Percentiles rank a stretch among this genome's conserved stretches.
Evolutionary conservation across 2,113 vertebrate species (phyloP).

Genomic region (Tinamus guttatus): DNA sequence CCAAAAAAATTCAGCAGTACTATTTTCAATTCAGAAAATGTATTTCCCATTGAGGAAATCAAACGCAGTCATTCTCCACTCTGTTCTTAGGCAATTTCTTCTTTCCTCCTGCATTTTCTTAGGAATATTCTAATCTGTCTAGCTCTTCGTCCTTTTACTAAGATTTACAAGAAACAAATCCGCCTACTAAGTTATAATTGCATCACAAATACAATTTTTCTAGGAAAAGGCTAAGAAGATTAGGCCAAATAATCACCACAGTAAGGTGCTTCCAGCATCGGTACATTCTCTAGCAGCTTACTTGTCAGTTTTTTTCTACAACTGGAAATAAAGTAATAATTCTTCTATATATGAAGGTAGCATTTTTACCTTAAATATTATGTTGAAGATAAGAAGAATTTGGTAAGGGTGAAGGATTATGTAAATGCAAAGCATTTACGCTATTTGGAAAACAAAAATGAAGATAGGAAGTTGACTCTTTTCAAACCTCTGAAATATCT

Average conservation of each 20-base stretch:
- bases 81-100: not conserved
- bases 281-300: not conserved
- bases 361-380: slow-evolving; percentile 24
- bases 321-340: not conserved
- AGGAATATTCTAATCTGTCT: not conserved
- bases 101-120: not conserved
- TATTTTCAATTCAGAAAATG: not conserved
- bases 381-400: not conserved
- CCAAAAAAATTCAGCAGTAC: not conserved
- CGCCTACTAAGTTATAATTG: not conserved
- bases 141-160: not conserved
- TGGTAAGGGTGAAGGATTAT: slow-evolving; percentile 14
- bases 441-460: slow-evolving; percentile 33
- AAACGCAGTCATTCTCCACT: rapidly evolving
- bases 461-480: not conserved
- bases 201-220: not conserved
- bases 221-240: not conserved
- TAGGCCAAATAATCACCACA: not conserved
- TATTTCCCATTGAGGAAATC: not conserved
- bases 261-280: not conserved
- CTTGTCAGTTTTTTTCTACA: not conserved
- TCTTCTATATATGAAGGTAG: not conserved
- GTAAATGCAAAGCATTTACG: not conserved
- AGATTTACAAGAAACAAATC: not conserved
- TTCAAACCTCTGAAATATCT: not conserved